Conservation (phyloP, 2,888 invertebrate species). For the Rhamnusium bicolor region DNA sequence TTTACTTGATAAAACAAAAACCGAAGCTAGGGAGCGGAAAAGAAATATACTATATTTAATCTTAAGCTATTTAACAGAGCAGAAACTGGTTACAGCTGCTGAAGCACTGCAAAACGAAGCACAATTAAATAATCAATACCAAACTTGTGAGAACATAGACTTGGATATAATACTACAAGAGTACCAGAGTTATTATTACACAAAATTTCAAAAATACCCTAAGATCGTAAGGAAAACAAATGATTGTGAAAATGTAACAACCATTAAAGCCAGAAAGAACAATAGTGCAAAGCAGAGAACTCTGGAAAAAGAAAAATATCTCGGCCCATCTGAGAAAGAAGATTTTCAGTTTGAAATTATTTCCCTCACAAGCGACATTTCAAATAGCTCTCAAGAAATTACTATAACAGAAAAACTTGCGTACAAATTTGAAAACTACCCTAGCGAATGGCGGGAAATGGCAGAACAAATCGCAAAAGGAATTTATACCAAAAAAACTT, state of each 20-base stretch:
- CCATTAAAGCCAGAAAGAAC: constrained; percentile 43
- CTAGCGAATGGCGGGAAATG: constrained; percentile 78
- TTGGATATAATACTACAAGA: constrained; percentile 91
- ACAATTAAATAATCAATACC: constrained; percentile 78
- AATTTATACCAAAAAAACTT: constrained; percentile 77
- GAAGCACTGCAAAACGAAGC: constrained; percentile 82
- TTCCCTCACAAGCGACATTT: constrained; percentile 44
- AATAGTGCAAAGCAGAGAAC: constrained; percentile 34
- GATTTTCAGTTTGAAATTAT: constrained; percentile 60
- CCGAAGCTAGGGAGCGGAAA: constrained; percentile 68
- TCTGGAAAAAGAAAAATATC: constrained; percentile 54
- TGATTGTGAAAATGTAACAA: constrained; percentile 42
- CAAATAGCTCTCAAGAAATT: constrained; percentile 3
- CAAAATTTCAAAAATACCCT: constrained; percentile 90
- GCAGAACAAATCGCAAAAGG: constrained; percentile 79
- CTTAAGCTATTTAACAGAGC: constrained; percentile 78
- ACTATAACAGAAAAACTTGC: constrained; percentile 43
- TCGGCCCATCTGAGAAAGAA: constrained; percentile 58
- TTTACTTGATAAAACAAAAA: constrained; percentile 59
- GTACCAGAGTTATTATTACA: constrained; percentile 88
- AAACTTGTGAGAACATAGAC: constrained; percentile 93
- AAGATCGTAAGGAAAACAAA: constrained; percentile 79
- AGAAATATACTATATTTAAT: constrained; percentile 78
- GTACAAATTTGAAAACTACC: constrained; percentile 63
- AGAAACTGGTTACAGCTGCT: constrained; percentile 78